phyloP scores from a whole-genome alignment of 2,797 vertebrate genomes.

The Phoxinus dragarum region DNA sequence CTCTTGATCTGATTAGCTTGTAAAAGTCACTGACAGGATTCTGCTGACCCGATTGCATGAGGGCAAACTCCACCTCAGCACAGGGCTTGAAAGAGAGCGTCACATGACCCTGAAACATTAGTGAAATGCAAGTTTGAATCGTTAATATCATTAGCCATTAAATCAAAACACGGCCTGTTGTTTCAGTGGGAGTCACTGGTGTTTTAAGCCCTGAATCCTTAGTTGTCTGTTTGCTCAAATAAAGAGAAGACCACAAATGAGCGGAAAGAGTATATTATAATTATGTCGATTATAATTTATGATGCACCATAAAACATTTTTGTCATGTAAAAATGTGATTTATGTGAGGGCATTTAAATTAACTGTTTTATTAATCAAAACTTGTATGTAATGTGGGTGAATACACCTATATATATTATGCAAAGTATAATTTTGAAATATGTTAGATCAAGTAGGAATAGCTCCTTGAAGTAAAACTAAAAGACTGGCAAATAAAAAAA shows the following conservation, averaged over 20 bases:
- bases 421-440: too few species aligned
- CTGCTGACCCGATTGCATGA: slow-evolving; percentile 77
- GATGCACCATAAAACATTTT: not conserved
- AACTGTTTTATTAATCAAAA: not conserved
- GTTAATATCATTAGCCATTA: slow-evolving; percentile 51
- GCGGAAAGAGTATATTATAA: not conserved
- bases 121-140: slow-evolving; percentile 69
- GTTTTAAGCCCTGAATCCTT: slow-evolving; percentile 70
- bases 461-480: not conserved
- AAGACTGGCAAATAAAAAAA: not conserved
- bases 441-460: not conserved
- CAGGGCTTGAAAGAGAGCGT: slow-evolving; percentile 62
- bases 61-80: slow-evolving; percentile 72
- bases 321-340: not conserved
- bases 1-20: slow-evolving; percentile 77
- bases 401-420: too few species aligned
- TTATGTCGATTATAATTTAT: not conserved
- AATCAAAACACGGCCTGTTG: slow-evolving; percentile 66
- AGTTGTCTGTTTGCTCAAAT: slow-evolving; percentile 74
- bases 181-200: slow-evolving; percentile 62
- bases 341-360: not conserved
- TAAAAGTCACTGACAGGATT: slow-evolving; percentile 73
- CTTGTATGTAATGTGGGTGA: not conserved
- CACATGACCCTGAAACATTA: slow-evolving; percentile 70
- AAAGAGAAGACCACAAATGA: not conserved